A percentile compares a stretch with the other conserved stretches of the same genome.
Evolutionary conservation across 2,888 invertebrate species (phyloP).

Genomic region (Platycheirus albimanus): DNA sequence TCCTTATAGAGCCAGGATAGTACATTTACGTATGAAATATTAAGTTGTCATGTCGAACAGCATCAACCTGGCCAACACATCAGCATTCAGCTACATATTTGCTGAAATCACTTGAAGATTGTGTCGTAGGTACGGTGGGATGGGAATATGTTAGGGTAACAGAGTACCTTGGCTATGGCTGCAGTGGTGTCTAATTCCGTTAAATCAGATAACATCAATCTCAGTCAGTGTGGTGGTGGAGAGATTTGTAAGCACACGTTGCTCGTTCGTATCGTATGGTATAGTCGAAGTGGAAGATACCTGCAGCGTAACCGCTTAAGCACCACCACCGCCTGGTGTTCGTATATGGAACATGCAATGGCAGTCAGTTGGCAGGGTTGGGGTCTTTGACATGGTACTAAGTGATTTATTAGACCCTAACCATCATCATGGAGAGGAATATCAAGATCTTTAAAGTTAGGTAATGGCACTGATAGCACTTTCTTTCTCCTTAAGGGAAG

Average conservation of each 20-base stretch:
- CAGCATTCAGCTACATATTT: constrained; percentile 27
- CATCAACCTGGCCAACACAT: constrained; percentile 62
- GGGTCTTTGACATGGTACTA: constrained; percentile 49
- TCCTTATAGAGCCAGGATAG: too few relatives aligned
- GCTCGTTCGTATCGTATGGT: too few relatives aligned
- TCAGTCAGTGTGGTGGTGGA: constrained; percentile 46
- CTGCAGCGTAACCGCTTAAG: constrained; percentile 59
- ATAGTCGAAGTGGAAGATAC: constrained; percentile 18
- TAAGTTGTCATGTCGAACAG: constrained; percentile 72
- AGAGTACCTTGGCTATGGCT: constrained; percentile 3
- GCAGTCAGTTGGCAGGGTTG: neutral
- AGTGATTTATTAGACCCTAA: constrained; percentile 51
- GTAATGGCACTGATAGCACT: neutral
- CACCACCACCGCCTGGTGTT: constrained; percentile 26
- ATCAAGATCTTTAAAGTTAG: neutral
- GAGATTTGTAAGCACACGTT: constrained; percentile 40
- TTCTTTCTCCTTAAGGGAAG: neutral
- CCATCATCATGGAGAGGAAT: constrained; percentile 14
- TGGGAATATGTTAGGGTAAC: neutral
- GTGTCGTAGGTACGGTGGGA: neutral
- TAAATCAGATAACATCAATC: constrained; percentile 75
- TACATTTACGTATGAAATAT: constrained; percentile 63
- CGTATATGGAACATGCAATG: constrained; percentile 15
- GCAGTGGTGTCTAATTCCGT: constrained; percentile 66
- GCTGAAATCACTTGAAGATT: constrained; percentile 16